These are phyloP conservation scores for Parasteatoda tepidariorum DNA, from an alignment of 1,140 invertebrate genomes.

Conservation along the genomic window DNA sequence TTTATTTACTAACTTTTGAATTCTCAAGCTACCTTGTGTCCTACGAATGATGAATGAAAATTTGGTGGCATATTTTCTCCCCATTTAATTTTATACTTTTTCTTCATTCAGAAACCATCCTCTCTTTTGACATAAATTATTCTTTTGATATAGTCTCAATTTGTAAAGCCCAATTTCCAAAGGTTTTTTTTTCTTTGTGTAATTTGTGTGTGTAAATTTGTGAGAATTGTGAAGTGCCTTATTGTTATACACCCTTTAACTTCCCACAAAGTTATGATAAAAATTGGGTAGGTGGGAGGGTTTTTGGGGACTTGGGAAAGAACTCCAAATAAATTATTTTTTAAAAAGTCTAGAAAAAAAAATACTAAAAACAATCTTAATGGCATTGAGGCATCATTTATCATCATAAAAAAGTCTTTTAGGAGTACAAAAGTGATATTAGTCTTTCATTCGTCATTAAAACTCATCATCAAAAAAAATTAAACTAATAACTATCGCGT, in stretches of 20 bases:
- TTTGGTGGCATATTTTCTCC: too few species aligned
- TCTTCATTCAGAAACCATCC: too few species aligned
- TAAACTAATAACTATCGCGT: conserved; percentile 13
- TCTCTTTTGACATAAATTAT: too few species aligned
- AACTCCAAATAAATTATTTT: conserved; percentile 51
- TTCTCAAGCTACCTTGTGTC: too few species aligned
- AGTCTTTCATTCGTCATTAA: conserved; percentile 58
- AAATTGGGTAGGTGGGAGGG: conserved; percentile 38
- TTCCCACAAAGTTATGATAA: conserved; percentile 43
- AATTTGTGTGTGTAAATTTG: conserved; percentile 56
- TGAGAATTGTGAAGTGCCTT: conserved; percentile 54
- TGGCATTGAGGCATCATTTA: conserved; percentile 18
- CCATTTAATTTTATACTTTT: too few species aligned
- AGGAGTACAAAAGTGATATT: conserved; percentile 60
- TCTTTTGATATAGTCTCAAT: too few species aligned
- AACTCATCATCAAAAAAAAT: conserved; percentile 38
- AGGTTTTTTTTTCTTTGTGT: background rate
- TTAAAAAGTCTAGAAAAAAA: conserved; percentile 10
- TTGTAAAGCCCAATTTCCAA: conserved; percentile 42
- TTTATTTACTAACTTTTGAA: too few species aligned
- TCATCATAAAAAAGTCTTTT: conserved; percentile 40
- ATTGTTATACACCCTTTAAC: conserved; percentile 47
- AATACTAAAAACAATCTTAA: conserved; percentile 35
- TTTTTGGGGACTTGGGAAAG: conserved; percentile 18
- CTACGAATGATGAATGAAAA: too few species aligned